Conservation (phyloP, 2,888 invertebrate species). For the Crossocerus cetratus region DNA sequence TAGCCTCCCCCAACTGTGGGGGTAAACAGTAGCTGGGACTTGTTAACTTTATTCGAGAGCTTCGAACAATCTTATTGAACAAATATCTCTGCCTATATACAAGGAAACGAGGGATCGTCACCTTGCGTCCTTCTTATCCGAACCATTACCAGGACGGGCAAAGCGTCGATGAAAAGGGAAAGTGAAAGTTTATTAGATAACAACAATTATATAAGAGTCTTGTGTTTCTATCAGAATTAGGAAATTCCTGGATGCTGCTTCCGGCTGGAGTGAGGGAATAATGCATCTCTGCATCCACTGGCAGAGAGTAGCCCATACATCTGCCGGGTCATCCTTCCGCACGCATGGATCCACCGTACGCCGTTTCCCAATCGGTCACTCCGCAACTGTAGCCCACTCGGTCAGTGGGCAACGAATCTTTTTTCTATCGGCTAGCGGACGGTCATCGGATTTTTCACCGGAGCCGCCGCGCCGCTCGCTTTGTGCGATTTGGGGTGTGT, state of each 20-base stretch:
- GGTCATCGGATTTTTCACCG: constrained; percentile 37
- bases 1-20: constrained; percentile 32
- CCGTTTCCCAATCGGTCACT: constrained; percentile 33
- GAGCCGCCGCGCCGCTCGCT: constrained; percentile 22
- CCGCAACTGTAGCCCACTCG: constrained; percentile 29
- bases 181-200: too few relatives aligned
- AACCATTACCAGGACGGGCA: too few relatives aligned
- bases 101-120: too few relatives aligned
- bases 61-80: not conserved
- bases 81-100: too few relatives aligned
- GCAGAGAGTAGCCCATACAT: constrained; percentile 20
- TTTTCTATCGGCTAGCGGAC: not conserved
- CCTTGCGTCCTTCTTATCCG: too few relatives aligned
- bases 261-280: not conserved
- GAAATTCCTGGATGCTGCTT: too few relatives aligned
- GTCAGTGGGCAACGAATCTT: constrained; percentile 45
- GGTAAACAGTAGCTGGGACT: constrained; percentile 39
- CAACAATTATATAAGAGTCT: too few relatives aligned
- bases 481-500: constrained; percentile 45
- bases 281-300: not conserved
- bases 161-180: too few relatives aligned
- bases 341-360: constrained; percentile 12
- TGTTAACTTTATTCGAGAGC: constrained; percentile 26
- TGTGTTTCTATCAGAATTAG: too few relatives aligned
- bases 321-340: constrained; percentile 25